Base-by-base conservation (phyloP, 2,797 vertebrate species). In the Triplophysa yarkandensis region DNA sequence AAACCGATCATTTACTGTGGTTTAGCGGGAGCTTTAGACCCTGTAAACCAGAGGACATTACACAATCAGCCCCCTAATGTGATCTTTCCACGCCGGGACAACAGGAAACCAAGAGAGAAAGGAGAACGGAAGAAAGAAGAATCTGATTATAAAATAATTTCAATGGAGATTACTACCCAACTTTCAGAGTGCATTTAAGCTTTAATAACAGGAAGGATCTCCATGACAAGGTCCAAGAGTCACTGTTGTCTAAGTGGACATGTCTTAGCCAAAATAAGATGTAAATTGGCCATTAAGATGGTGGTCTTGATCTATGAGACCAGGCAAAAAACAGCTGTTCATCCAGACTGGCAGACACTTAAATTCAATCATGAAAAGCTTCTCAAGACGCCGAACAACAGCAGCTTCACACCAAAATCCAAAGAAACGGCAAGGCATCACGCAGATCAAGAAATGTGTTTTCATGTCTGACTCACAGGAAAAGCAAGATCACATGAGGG, bases 1-100 rank as follows among this genome's bases (percentile, higher is more conserved):
- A 32, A 63, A 41, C 32, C 21, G 60, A 68, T 74, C 5, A 44
- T 77, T 72, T 44, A 54, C 55, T 66, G 61, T 67, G 68, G 39
- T 55, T 71, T 52, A 71, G 68, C 25, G 16, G 6, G 34, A n/a
- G 6, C 63, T 67, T 41, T 65, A 61, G 6, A 72, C 48, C 57
- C 64, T 61, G 13, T 11, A 57, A 34, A 39, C n/a, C 58, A 16
- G 36, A 19, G 23, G 34, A 75, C 44, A 27, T 28, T 61, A 68
- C 41, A 75, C 50, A 46, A 71, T 19, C 44, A n/a, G 41, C 50
- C 19, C n/a, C 67, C 67, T 6, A n/a, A 61, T 21, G 67, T 19
- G 66, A 74, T 39, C 25, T 55, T 71, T 70, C 50, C 21, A 39
- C 50, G 17, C 54, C 21, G 39, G 16, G 69, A 34, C 57, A 62